Percentiles rank a stretch among this genome's conserved stretches.
phyloP scores from a whole-genome alignment of 2,888 invertebrate genomes.

The Eupithecia abbreviata region DNA sequence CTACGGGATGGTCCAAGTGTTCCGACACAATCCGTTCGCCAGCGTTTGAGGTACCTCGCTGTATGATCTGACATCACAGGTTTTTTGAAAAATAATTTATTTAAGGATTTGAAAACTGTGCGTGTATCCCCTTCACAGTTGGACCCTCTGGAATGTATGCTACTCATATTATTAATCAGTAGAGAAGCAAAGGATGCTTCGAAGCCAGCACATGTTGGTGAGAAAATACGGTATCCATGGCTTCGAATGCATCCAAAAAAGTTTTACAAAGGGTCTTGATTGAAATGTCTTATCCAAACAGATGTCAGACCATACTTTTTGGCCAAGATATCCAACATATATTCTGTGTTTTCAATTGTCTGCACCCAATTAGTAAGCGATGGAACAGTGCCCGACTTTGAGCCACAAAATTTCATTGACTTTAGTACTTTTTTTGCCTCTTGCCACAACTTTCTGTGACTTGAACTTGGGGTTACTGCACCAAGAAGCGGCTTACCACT shows the following conservation, averaged over 20 bases:
- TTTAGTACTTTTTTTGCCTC: neutral
- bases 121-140: neutral
- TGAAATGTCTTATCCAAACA: neutral
- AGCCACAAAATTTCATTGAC: neutral
- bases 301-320: neutral
- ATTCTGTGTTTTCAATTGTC: neutral
- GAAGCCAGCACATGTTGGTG: neutral
- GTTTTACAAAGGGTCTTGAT: neutral
- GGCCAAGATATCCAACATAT: neutral
- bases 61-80: neutral
- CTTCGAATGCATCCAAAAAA: neutral
- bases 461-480: neutral
- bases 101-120: neutral
- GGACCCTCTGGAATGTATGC: neutral
- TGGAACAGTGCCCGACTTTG: neutral
- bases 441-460: neutral
- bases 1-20: slow-evolving; percentile 21
- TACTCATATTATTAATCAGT: neutral
- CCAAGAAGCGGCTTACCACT: neutral
- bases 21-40: slow-evolving; percentile 39
- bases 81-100: neutral
- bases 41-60: slow-evolving; percentile 33
- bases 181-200: neutral
- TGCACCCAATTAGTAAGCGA: neutral
- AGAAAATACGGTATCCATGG: neutral